Evolutionary conservation across 2,888 invertebrate species (phyloP), one percentile per base, ranked within the genome.

Genomic region (Drosophila ustulata): DNA sequence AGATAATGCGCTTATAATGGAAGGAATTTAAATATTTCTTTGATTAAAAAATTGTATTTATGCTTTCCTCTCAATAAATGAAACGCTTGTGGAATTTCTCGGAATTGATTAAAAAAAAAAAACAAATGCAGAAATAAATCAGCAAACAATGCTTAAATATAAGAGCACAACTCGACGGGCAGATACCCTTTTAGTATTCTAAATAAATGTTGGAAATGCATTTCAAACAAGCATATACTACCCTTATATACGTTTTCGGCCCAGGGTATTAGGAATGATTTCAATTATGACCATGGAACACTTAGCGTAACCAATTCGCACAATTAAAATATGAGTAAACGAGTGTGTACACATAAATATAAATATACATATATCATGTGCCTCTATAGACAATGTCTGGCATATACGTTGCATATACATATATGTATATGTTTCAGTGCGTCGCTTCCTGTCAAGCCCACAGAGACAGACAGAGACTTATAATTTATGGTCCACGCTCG

Each of bases 211-310:
- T 37, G 5, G n/a, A 13, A 18, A 4, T 18, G 13, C 5, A 3
- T 41, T 41, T 18, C 18, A 13, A 39, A 28, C 28, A 11, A 41
- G 4, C 7, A 6, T 7, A 13, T 13, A 11, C 9, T 25, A 43
- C 43, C 30, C 43, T 23, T 7, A 6, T 9, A 6, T 6, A 9
- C 7, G 3, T 11, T 18, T 6, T 26, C 8, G 9, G 0, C 18
- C 13, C 28, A 62, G 69, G 51, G 63, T 52, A 63, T 57, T 3
- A 0, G 9, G 18, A 43, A 41, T 39, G 9, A 26, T 50, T 55
- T 59, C 7, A 66, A 66, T 62, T 53, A 71, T 66, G 66, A 51
- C 56, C 71, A 46, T 66, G 71, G 70, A 71, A 71, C 46, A n/a
- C 25, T 71, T 71, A 58, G 41, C 41, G 18, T 43, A 41, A 32